Conservation (phyloP, 2,797 vertebrate genomes). For the Enteromius trimaculatus region DNA sequence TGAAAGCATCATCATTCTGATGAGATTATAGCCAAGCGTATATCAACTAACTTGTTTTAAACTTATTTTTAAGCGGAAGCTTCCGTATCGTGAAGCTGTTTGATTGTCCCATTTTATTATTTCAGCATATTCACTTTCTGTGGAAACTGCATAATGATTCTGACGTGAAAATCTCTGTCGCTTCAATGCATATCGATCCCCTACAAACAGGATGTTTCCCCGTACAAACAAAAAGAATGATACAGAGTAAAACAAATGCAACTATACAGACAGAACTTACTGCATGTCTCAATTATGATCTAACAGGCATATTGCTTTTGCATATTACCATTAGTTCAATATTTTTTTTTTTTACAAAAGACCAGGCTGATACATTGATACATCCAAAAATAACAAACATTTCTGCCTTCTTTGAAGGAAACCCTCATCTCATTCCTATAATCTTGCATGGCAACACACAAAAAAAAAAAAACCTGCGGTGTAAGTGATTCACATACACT, state of each 20-base stretch:
- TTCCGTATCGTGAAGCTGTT: constrained; percentile 53
- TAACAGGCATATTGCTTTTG: constrained; percentile 27
- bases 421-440: constrained; percentile 4
- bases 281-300: constrained; percentile 39
- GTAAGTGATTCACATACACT: not conserved
- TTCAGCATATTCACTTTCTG: constrained; percentile 54
- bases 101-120: constrained; percentile 58
- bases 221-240: constrained; percentile 5
- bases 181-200: constrained; percentile 27
- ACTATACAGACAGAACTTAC: constrained; percentile 67
- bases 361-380: constrained; percentile 22
- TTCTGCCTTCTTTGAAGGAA: constrained; percentile 30
- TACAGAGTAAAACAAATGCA: constrained; percentile 44
- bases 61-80: constrained; percentile 48
- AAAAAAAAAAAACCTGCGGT: not conserved
- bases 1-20: constrained; percentile 33
- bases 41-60: constrained; percentile 5
- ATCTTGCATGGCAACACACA: not conserved
- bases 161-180: constrained; percentile 42
- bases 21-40: constrained; percentile 46
- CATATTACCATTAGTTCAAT: constrained; percentile 8
- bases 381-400: constrained; percentile 36
- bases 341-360: constrained; percentile 9
- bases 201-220: constrained; percentile 14
- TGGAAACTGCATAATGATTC: constrained; percentile 54